Evolutionary conservation across 2,888 invertebrate genomes (phyloP).

Genomic region (Aleiodes testaceus): DNA sequence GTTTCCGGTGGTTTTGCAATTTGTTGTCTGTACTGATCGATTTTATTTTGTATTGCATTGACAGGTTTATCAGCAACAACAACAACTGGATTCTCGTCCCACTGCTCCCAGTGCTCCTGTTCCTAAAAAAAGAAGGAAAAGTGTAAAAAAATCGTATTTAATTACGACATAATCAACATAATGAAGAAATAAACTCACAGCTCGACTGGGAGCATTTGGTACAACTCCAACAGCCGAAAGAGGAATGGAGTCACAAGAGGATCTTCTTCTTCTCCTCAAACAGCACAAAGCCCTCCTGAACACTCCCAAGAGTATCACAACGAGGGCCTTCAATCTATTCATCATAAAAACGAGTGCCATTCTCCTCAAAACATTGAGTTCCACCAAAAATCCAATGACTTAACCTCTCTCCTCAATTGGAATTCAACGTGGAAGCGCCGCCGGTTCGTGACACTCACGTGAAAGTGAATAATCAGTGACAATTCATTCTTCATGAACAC

Average conservation of each 20-base stretch:
- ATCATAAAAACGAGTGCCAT: conserved; percentile 74
- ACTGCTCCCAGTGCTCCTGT: conserved; percentile 76
- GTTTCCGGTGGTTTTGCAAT: conserved; percentile 72
- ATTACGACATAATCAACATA: too few species aligned
- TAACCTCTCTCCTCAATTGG: conserved; percentile 27
- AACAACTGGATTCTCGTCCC: conserved; percentile 76
- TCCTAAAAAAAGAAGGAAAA: too few species aligned
- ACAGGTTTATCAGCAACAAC: conserved; percentile 68
- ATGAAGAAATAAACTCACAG: conserved; percentile 41
- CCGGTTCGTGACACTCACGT: background rate
- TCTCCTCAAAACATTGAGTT: conserved; percentile 32
- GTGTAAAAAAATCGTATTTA: too few species aligned
- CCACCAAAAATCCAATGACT: conserved; percentile 32
- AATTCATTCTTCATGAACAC: background rate
- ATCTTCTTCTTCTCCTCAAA: conserved; percentile 75
- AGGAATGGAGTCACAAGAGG: conserved; percentile 75
- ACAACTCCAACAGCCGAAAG: conserved; percentile 76
- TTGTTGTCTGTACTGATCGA: conserved; percentile 78
- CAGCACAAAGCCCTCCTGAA: conserved; percentile 79
- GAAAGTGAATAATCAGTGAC: background rate
- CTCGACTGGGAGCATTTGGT: conserved; percentile 63
- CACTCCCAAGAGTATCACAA: conserved; percentile 75
- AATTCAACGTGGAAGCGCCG: conserved; percentile 33
- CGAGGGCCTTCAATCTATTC: conserved; percentile 76
- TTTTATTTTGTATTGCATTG: conserved; percentile 77